These are phyloP conservation scores for Chunga burmeisteri DNA, from an alignment of 2,113 vertebrate genomes.

Conservation along the genomic window DNA sequence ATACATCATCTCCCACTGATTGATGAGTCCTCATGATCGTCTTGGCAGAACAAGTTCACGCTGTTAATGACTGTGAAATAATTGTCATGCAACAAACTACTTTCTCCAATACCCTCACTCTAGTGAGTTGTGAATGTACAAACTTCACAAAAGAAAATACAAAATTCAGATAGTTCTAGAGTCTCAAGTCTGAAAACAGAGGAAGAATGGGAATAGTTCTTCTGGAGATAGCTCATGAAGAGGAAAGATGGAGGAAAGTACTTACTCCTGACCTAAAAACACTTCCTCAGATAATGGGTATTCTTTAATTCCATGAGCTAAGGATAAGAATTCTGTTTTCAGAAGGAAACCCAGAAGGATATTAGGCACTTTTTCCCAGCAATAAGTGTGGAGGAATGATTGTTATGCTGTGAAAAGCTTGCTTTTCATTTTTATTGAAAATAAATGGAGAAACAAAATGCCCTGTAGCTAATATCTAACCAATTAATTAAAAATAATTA, in stretches of 20 bases:
- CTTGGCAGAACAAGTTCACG: background rate
- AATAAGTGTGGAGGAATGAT: background rate
- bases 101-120: background rate
- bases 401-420: background rate
- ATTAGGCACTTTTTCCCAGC: background rate
- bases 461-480: background rate
- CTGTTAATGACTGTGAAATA: background rate
- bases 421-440: background rate
- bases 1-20: background rate
- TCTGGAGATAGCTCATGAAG: background rate
- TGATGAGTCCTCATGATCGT: accelerated
- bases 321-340: background rate
- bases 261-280: background rate
- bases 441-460: background rate
- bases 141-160: background rate
- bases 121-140: background rate
- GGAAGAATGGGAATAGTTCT: background rate
- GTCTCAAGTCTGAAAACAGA: background rate
- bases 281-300: background rate
- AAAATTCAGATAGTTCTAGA: background rate
- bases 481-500: background rate
- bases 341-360: background rate
- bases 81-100: background rate
- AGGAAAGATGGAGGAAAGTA: background rate
- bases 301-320: background rate